Evolutionary conservation across 2,888 invertebrate genomes (phyloP).

Genomic region (Rhagonycha lutea): DNA sequence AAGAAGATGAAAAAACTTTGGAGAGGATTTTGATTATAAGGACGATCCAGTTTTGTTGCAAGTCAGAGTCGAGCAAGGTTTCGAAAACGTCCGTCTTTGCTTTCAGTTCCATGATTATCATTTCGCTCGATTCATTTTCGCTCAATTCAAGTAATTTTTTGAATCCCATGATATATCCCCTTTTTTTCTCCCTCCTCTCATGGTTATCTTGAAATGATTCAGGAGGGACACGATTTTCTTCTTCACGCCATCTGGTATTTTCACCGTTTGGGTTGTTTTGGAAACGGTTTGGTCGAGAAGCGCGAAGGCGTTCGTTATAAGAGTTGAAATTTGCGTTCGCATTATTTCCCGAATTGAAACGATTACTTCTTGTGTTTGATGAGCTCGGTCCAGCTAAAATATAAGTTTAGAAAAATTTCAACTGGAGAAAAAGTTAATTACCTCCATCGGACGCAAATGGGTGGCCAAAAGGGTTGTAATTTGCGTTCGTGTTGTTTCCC

Average conservation of each 20-base stretch:
- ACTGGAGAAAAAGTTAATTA: not conserved
- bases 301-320: not conserved
- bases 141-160: constrained; percentile 50
- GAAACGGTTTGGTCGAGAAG: not conserved
- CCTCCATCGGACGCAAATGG: not conserved
- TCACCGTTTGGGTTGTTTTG: not conserved
- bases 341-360: not conserved
- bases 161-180: constrained; percentile 45
- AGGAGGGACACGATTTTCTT: not conserved
- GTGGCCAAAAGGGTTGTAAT: not conserved
- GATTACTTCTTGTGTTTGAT: not conserved
- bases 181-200: not conserved
- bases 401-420: not conserved
- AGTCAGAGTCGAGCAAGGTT: constrained; percentile 51
- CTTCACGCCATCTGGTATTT: not conserved
- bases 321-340: not conserved
- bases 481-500: not conserved
- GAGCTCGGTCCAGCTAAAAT: not conserved
- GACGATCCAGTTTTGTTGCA: not conserved
- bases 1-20: constrained; percentile 51
- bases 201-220: not conserved
- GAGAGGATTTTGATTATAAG: constrained; percentile 52
- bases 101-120: constrained; percentile 55
- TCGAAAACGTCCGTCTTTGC: constrained; percentile 55
- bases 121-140: constrained; percentile 51